Percentiles rank a stretch among this genome's conserved stretches.
These are phyloP conservation scores for Thumatha senex DNA, from an alignment of 2,888 invertebrate species.

Conservation along the genomic window DNA sequence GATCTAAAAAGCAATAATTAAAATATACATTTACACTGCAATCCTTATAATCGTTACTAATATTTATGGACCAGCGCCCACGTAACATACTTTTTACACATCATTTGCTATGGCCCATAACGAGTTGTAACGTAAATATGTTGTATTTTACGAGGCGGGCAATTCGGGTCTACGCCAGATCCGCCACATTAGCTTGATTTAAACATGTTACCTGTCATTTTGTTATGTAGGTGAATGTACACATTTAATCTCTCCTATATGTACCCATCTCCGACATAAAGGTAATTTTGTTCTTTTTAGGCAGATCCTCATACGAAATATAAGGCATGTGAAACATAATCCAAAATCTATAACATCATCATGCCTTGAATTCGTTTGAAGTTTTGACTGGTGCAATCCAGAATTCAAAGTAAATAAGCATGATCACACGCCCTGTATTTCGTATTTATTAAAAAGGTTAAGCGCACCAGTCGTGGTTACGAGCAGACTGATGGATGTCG, in stretches of 20 bases:
- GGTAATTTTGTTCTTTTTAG: too few species aligned
- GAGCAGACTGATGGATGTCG: too few species aligned
- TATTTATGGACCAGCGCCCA: background rate
- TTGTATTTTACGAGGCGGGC: constrained; percentile 46
- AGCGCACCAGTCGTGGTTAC: too few species aligned
- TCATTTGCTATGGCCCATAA: background rate
- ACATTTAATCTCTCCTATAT: constrained; percentile 32
- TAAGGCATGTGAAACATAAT: too few species aligned
- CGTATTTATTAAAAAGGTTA: too few species aligned
- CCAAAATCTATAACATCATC: too few species aligned
- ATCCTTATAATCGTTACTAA: background rate
- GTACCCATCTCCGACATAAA: too few species aligned
- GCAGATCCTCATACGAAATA: too few species aligned
- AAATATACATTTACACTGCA: background rate
- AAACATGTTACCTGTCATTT: constrained; percentile 67
- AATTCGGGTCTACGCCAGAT: constrained; percentile 58
- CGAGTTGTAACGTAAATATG: constrained; percentile 26
- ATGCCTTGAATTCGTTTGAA: too few species aligned
- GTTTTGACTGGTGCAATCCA: too few species aligned
- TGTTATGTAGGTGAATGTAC: constrained; percentile 36
- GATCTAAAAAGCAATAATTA: background rate
- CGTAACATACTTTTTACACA: background rate
- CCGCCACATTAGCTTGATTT: constrained; percentile 79
- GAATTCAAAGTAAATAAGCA: too few species aligned
- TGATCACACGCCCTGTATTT: too few species aligned